Base-by-base conservation (phyloP, 2,888 invertebrate species). In the Agriopis leucophaearia region DNA sequence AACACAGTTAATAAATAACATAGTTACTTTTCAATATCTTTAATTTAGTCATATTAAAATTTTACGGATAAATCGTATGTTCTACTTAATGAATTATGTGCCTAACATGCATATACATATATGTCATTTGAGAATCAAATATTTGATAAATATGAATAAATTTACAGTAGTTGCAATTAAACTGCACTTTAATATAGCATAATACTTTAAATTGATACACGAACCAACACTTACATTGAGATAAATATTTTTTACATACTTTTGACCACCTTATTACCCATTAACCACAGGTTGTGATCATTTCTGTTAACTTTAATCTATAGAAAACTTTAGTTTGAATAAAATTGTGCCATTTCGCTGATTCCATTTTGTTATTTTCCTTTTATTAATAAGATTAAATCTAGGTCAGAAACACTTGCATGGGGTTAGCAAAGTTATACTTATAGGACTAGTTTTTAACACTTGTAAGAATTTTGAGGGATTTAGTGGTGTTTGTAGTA, bases 281-380 rank as follows among this genome's bases (percentile, higher is more conserved):
- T 76, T 81, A 77, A 84, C 75, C 42, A 81, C 87, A 82, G 92
- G 92, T 92, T 92, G 92, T 92, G 91, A 92, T 86, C 84, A 84
- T 82, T 83, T 82, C 78, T 73, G 82, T 82, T 80, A 74, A 74
- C 71, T 74, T 70, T 70, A 68, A 78, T 74, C 65, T 75, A 76
- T 61, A 81, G 74, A 81, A 82, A 79, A 81, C 83, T 73, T 74
- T 80, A 81, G 70, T 77, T 79, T 75, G 78, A 87, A 89, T 88
- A 88, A 88, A 90, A 90, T 83, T 84, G 92, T 92, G 92, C 91
- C 92, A 92, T 92, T 87, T 88, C 78, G 62, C 74, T 73, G 70
- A 66, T 1, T 56, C 72, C 73, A 76, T 76, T 80, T 64, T 81
- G 83, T 79, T 71, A 18, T 60, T 56, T 56, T 56, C 65, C 65